Percentiles rank a stretch among this genome's conserved stretches.
These are phyloP conservation scores for Acanthornis magna DNA, from an alignment of 2,797 vertebrate species.

Conservation along the genomic window DNA sequence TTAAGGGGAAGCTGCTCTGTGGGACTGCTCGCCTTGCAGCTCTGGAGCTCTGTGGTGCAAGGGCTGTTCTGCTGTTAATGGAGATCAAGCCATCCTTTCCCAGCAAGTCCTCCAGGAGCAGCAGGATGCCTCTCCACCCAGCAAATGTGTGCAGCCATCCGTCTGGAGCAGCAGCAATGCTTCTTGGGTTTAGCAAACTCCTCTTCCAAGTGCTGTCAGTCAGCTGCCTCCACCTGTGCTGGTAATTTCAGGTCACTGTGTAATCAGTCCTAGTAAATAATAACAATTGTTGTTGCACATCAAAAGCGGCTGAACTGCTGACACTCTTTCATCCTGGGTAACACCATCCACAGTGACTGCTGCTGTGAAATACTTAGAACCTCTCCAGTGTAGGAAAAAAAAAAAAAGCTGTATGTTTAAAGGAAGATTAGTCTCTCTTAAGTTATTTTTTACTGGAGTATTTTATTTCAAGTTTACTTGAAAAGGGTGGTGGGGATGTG, in stretches of 20 bases:
- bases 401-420: not conserved
- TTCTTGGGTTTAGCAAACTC: not conserved
- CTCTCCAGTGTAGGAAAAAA: not conserved
- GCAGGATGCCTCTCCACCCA: not conserved
- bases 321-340: not conserved
- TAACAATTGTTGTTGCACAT: not conserved
- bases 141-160: not conserved
- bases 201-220: not conserved
- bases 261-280: not conserved
- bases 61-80: not conserved
- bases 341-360: not conserved
- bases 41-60: not conserved
- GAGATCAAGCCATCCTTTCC: not conserved
- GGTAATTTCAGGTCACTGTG: not conserved
- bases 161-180: rapidly evolving
- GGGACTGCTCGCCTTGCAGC: not conserved
- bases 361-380: not conserved
- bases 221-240: not conserved
- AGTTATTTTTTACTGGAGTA: not conserved
- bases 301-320: not conserved
- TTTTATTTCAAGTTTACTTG: not conserved
- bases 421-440: not conserved
- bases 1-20: not conserved
- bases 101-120: not conserved
- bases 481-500: not conserved